Evolutionary conservation across 2,888 invertebrate species (phyloP).

Genomic region (Balanococcus diminutus): DNA sequence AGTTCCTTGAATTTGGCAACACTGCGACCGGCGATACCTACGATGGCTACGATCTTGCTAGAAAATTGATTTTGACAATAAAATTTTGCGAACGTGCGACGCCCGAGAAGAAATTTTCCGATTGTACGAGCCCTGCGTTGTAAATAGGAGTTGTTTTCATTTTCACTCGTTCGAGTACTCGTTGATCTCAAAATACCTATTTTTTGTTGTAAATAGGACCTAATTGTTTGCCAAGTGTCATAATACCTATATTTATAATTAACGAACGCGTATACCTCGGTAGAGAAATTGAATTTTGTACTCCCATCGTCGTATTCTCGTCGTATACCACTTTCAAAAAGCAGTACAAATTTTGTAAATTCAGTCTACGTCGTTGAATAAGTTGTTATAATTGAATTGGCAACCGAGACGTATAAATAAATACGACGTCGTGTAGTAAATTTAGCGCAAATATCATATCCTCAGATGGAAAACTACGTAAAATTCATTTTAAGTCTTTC

Average conservation of each 20-base stretch:
- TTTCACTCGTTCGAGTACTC: background rate
- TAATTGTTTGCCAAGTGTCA: constrained; percentile 29
- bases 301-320: background rate
- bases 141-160: background rate
- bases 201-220: constrained; percentile 17
- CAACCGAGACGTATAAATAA: constrained; percentile 1
- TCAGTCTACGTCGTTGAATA: background rate
- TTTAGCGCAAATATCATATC: constrained; percentile 14
- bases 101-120: background rate
- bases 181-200: constrained; percentile 31
- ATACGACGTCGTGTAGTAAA: background rate
- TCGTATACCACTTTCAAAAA: background rate
- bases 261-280: background rate
- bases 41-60: too few species aligned
- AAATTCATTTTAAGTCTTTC: constrained; percentile 14
- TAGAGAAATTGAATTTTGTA: background rate
- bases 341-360: constrained; percentile 2
- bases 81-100: background rate
- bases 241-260: constrained; percentile 17
- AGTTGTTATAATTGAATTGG: background rate
- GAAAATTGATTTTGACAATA: background rate
- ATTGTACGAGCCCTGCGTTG: constrained; percentile 14
- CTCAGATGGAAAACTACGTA: background rate
- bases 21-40: too few species aligned
- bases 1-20: too few species aligned